Conservation (phyloP, 2,888 invertebrate genomes). For the Mycalesis mineus region DNA sequence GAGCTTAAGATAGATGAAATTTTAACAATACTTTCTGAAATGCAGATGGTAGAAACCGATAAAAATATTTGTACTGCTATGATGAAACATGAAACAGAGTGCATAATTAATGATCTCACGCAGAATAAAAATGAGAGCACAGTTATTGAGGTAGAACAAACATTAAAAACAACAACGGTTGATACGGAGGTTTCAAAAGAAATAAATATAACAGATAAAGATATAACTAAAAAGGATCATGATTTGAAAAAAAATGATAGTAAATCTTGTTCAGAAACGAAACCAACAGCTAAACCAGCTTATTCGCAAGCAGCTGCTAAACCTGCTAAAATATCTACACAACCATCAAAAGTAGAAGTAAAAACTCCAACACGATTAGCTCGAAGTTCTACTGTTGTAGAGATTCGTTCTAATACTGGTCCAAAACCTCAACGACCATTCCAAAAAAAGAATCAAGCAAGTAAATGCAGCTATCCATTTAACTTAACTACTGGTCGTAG, state of each 20-base stretch:
- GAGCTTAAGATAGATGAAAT: not conserved
- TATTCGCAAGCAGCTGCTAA: conserved; percentile 76
- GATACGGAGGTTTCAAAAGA: conserved; percentile 11
- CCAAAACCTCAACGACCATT: conserved; percentile 46
- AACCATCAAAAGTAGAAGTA: conserved; percentile 48
- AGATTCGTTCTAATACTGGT: conserved; percentile 52
- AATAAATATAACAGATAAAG: conserved; percentile 15
- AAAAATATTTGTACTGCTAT: not conserved
- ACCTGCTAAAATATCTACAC: conserved; percentile 54
- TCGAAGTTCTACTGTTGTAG: conserved; percentile 69
- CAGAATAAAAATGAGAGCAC: not conserved
- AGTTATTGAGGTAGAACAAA: not conserved
- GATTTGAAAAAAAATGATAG: conserved; percentile 42
- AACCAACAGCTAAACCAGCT: conserved; percentile 53
- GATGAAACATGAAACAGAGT: not conserved
- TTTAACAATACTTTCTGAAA: not conserved
- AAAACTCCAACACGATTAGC: conserved; percentile 52
- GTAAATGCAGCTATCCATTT: conserved; percentile 72
- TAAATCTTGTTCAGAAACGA: conserved; percentile 42
- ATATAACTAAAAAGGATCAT: conserved; percentile 39
- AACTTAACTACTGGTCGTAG: conserved; percentile 71
- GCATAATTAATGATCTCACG: not conserved
- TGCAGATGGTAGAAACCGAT: not conserved
- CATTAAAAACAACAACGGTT: not conserved
- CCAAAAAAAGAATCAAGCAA: conserved; percentile 56